These are phyloP conservation scores for Mimumesa dahlbomi DNA, from an alignment of 2,888 invertebrate genomes.

Conservation along the genomic window DNA sequence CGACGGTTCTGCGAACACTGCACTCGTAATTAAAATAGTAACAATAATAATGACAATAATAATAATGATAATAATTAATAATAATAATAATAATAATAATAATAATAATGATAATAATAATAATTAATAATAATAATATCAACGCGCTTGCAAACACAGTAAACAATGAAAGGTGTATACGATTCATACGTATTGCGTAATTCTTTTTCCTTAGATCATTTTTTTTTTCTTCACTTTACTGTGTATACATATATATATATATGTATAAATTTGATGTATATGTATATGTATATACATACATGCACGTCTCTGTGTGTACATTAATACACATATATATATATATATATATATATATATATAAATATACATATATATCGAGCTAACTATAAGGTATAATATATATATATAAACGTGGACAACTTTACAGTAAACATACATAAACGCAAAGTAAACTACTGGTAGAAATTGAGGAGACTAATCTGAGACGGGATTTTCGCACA, in stretches of 20 bases:
- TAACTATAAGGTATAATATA: conserved; percentile 44
- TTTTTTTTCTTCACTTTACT: too few relatives aligned
- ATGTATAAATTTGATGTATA: conserved; percentile 34
- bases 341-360: conserved; percentile 52
- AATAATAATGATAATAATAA: conserved; percentile 52
- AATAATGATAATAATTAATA: conserved; percentile 45
- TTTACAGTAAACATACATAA: conserved; percentile 74
- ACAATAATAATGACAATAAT: conserved; percentile 52
- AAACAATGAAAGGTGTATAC: conserved; percentile 68
- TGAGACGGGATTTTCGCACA: conserved; percentile 25
- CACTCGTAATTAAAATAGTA: conserved; percentile 55
- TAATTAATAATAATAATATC: conserved; percentile 72
- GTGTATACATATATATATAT: conserved; percentile 48
- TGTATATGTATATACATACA: conserved; percentile 48
- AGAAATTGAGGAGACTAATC: conserved; percentile 20
- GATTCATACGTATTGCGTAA: conserved; percentile 61
- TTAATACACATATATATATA: conserved; percentile 35
- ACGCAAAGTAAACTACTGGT: conserved; percentile 62
- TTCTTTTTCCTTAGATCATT: conserved; percentile 35
- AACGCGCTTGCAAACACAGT: conserved; percentile 69
- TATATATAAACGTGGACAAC: conserved; percentile 66
- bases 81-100: conserved; percentile 42
- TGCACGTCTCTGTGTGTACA: too few relatives aligned
- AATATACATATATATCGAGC: conserved; percentile 39
- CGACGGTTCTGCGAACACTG: conserved; percentile 57